Evolutionary conservation across 2,888 invertebrate species (phyloP).

Genomic region (Sesia apiformis): DNA sequence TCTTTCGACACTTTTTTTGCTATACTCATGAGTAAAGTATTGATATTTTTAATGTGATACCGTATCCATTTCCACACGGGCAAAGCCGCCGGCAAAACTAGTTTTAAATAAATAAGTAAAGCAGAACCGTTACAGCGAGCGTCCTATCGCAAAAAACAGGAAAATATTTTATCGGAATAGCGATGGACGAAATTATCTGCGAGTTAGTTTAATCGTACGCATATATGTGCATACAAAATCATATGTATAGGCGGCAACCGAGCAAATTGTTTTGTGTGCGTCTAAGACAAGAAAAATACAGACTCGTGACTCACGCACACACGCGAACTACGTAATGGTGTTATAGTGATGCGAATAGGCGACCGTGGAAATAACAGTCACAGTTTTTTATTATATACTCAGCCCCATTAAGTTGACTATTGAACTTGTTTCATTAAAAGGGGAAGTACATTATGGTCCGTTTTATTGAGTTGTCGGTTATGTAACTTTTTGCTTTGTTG

Average conservation of each 20-base stretch:
- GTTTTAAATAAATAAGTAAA: too few relatives aligned
- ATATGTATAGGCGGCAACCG: neutral
- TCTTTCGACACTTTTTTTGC: too few relatives aligned
- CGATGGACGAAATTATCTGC: neutral
- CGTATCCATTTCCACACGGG: too few relatives aligned
- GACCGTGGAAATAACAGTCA: slow-evolving; percentile 23
- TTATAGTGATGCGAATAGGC: slow-evolving; percentile 26
- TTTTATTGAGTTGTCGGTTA: slow-evolving; percentile 15
- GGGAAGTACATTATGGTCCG: slow-evolving; percentile 9
- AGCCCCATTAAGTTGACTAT: slow-evolving; percentile 10
- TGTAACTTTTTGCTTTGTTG: slow-evolving; percentile 1
- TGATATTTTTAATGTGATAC: too few relatives aligned
- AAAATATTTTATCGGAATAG: neutral
- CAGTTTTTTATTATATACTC: slow-evolving; percentile 15
- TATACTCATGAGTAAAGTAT: too few relatives aligned
- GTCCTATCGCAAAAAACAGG: neutral
- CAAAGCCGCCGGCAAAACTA: too few relatives aligned
- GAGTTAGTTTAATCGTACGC: neutral
- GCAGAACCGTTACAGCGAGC: too few relatives aligned
- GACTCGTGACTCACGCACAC: slow-evolving; percentile 36
- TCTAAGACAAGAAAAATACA: slow-evolving; percentile 15
- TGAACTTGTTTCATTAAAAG: slow-evolving; percentile 20
- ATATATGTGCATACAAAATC: neutral
- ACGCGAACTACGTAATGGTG: slow-evolving; percentile 14
- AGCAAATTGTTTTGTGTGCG: slow-evolving; percentile 1